phyloP scores from a whole-genome alignment of 2,888 invertebrate species.

The Graphium colonna region DNA sequence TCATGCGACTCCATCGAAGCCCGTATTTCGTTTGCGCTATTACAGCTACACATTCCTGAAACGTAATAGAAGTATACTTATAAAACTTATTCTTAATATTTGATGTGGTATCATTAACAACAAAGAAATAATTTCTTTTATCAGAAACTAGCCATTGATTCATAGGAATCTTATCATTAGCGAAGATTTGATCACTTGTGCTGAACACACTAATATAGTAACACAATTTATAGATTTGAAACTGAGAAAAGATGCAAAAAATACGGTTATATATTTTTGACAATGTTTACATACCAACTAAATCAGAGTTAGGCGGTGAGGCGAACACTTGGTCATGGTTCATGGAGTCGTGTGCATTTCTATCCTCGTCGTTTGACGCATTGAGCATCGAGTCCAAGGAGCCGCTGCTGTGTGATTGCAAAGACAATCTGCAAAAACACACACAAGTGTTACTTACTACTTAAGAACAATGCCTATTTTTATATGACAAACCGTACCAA shows the following conservation, averaged over 20 bases:
- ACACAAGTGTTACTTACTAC: background rate
- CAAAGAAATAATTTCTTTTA: no score
- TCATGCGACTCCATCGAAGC: constrained; percentile 68
- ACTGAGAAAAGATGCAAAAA: background rate
- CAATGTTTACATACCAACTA: constrained; percentile 50
- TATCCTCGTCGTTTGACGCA: constrained; percentile 91
- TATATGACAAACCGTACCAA: no score
- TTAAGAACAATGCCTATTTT: no score
- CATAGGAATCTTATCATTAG: no score
- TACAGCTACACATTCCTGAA: constrained; percentile 72
- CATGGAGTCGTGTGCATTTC: constrained; percentile 64
- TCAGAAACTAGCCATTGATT: no score
- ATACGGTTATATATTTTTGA: background rate
- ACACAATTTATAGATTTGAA: no score
- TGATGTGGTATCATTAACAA: no score
- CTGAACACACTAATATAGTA: no score
- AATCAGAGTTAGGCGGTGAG: constrained; percentile 54
- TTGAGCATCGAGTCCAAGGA: constrained; percentile 94
- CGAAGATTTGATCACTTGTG: no score
- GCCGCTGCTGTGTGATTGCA: constrained; percentile 89
- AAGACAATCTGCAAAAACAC: constrained; percentile 78
- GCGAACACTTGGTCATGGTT: constrained; percentile 63
- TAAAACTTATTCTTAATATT: no score
- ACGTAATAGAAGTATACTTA: no score
- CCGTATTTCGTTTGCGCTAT: constrained; percentile 54